Base-by-base conservation (phyloP, 2,113 vertebrate genomes). In the Bothrops jararaca region DNA sequence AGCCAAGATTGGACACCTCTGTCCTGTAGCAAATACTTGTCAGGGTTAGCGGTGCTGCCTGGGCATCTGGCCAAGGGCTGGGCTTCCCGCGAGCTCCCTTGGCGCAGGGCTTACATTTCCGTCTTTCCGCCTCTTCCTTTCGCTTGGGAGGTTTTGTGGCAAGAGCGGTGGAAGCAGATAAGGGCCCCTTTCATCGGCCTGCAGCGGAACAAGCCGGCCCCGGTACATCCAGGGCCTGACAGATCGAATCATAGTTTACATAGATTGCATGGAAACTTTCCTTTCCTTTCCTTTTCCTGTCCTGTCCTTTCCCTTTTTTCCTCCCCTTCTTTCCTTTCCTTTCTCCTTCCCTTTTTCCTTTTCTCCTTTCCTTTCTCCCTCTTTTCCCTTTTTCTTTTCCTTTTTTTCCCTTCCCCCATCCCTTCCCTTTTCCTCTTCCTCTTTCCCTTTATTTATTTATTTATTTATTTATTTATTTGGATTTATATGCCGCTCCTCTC, bases 201-300 rank as follows among this genome's bases (percentile, higher is more conserved):
- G 1, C 88, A 96, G 52, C 91, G 3, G 42, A 96, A 95, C 95
- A 95, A 95, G 92, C 86, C 90, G 69, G 29, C 93, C 60, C 95
- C 93, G 95, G 89, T 85, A n/a, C 56, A 29, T 0, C n/a, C 23
- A 88, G 85, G 26, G 93, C 0, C 92, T 86, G 64, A 94, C 91
- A 86, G 1, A 57, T 90, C 92, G 94, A 96, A 93, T 92, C 89
- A 93, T 86, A 88, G 91, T 92, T 93, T 91, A 90, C 0, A 11
- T 0, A 74, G 85, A 94, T 92, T 85, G 90, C 88, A 95, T 74
- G 96, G 92, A 85, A 95, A 95, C 42, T 80, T 94, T 94, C 90
- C 50, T 29, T 45, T 45, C 89, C 48, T 45, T 24, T 91, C 91
- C 89, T 9, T 52, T 8, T 1, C 20, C 22, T 48, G 45, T 22